Percentiles rank a stretch among this genome's conserved stretches.
These are phyloP conservation scores for Tympanoctomys barrerae DNA, from an alignment of 2,797 vertebrate genomes.

Conservation along the genomic window DNA sequence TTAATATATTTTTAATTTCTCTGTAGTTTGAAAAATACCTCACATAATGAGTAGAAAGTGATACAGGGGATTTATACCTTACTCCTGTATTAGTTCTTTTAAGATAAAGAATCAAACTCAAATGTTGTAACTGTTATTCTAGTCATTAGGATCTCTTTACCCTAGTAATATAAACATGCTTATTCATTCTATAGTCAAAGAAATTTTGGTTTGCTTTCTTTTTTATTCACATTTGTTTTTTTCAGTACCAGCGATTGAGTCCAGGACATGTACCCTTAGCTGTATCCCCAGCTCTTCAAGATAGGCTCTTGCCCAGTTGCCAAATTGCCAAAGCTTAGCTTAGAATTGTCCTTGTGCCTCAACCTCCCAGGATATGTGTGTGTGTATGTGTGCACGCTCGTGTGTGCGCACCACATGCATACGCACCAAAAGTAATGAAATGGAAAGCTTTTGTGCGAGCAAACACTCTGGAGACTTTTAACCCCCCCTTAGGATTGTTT, in stretches of 20 bases:
- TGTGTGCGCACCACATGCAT: too few species aligned
- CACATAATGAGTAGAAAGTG: neutral
- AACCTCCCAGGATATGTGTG: neutral
- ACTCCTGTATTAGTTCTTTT: neutral
- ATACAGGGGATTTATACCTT: neutral
- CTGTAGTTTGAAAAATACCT: neutral
- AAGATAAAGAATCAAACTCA: neutral
- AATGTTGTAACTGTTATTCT: neutral
- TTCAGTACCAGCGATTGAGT: neutral
- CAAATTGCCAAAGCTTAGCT: neutral
- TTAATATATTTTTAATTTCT: neutral
- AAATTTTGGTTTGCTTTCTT: neutral
- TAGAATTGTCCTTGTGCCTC: neutral
- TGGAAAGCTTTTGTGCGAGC: neutral
- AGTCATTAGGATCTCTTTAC: neutral
- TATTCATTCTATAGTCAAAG: neutral
- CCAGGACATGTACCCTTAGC: neutral
- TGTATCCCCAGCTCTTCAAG: neutral
- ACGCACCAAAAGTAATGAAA: neutral
- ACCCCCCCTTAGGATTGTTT: neutral
- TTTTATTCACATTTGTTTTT: neutral
- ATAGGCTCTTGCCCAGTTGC: neutral
- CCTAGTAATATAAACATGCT: neutral
- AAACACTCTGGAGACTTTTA: neutral
- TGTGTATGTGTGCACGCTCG: neutral